phyloP scores from a whole-genome alignment of 2,888 invertebrate genomes.

The Hydrotaea cyrtoneurina region DNA sequence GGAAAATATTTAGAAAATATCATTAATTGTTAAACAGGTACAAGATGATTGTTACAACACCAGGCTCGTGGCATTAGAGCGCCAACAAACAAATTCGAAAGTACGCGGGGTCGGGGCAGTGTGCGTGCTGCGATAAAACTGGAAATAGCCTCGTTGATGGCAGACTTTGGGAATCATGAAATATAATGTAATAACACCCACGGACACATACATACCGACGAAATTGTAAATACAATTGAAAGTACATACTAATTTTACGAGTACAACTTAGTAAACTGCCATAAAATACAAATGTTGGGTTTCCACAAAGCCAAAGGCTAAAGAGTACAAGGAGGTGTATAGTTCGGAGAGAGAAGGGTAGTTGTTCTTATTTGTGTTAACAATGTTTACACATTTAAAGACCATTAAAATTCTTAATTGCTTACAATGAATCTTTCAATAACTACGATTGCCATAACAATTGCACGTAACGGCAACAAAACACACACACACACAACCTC shows the following conservation, averaged over 20 bases:
- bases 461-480: not conserved
- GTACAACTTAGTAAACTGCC: not conserved
- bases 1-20: constrained; percentile 53
- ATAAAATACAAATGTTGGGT: constrained; percentile 48
- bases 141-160: constrained; percentile 38
- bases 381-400: constrained; percentile 36
- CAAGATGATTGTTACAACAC: constrained; percentile 29
- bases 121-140: constrained; percentile 16
- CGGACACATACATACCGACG: not conserved
- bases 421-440: constrained; percentile 44
- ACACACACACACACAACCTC: not conserved
- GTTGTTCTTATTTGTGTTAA: constrained; percentile 23
- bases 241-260: not conserved
- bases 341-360: not conserved
- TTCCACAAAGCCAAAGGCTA: constrained; percentile 12
- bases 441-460: constrained; percentile 24
- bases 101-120: constrained; percentile 1
- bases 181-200: constrained; percentile 17
- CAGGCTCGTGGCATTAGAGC: not conserved
- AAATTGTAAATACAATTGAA: constrained; percentile 19
- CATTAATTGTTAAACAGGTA: constrained; percentile 57
- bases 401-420: constrained; percentile 52
- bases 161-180: constrained; percentile 41
- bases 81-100: too few species aligned
- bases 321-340: constrained; percentile 1